These are phyloP conservation scores for Pelodytes ibericus DNA, from an alignment of 2,797 vertebrate genomes.

Conservation along the genomic window DNA sequence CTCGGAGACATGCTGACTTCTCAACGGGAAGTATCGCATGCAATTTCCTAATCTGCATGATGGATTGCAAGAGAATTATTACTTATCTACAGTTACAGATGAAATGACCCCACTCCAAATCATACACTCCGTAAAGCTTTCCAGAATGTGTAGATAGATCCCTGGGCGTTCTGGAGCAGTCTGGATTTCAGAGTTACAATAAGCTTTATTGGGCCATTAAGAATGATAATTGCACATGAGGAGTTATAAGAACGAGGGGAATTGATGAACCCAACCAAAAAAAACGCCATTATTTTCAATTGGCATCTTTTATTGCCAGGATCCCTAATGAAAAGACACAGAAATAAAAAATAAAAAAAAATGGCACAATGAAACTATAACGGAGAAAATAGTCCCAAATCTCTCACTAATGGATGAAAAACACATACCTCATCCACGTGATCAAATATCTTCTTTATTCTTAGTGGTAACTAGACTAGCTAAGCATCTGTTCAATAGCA, in stretches of 20 bases:
- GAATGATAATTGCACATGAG: constrained; percentile 30
- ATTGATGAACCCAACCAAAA: not conserved
- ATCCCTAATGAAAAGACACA: not conserved
- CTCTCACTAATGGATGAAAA: not conserved
- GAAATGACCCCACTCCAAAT: constrained; percentile 34
- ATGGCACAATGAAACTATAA: not conserved
- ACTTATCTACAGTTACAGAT: constrained; percentile 39
- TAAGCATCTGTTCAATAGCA: too few relatives aligned
- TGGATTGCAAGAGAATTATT: constrained; percentile 39
- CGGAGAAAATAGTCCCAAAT: not conserved
- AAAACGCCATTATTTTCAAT: constrained; percentile 18
- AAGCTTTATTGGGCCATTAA: constrained; percentile 39
- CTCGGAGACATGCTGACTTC: constrained; percentile 16
- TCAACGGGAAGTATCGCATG: constrained; percentile 17
- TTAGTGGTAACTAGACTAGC: too few relatives aligned
- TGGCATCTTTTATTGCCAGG: constrained; percentile 1
- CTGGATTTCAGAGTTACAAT: constrained; percentile 15
- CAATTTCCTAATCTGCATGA: constrained; percentile 49
- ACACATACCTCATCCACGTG: too few relatives aligned
- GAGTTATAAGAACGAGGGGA: constrained; percentile 22
- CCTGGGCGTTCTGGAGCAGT: not conserved
- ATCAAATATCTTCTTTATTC: too few relatives aligned
- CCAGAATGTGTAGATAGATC: constrained; percentile 8
- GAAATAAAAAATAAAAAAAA: not conserved
- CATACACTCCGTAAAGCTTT: constrained; percentile 20